phyloP scores from a whole-genome alignment of 2,113 vertebrate species.

The Gallinago undulata region DNA sequence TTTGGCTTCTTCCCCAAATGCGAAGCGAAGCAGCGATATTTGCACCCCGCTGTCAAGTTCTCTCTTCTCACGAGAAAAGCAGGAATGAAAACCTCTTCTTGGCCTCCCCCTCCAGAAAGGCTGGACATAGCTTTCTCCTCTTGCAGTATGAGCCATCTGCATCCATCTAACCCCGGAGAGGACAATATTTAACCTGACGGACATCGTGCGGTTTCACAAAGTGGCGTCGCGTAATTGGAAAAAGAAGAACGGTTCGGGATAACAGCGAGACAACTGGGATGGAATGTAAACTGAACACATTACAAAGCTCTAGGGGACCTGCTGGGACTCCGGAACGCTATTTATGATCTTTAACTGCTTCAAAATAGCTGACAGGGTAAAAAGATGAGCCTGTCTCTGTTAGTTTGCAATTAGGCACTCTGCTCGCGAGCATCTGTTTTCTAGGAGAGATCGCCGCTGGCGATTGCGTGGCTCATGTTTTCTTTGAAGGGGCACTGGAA shows the following conservation, averaged over 20 bases:
- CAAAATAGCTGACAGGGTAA: neutral
- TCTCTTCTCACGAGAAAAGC: neutral
- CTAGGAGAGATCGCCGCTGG: neutral
- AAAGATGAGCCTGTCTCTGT: neutral
- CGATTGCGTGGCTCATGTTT: rapidly evolving
- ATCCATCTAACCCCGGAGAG: neutral
- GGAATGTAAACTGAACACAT: neutral
- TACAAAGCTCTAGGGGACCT: neutral
- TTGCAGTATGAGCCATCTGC: neutral
- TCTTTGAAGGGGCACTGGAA: neutral
- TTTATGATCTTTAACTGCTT: neutral
- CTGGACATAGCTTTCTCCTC: neutral
- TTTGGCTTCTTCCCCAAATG: neutral
- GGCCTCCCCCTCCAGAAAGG: neutral
- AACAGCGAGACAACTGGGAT: rapidly evolving
- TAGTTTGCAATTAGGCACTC: neutral
- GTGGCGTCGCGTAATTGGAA: neutral
- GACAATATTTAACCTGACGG: neutral
- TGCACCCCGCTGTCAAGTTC: neutral
- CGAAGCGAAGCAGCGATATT: neutral
- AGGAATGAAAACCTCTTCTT: neutral
- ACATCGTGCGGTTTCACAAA: neutral
- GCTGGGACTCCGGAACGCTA: neutral
- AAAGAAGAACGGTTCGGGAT: neutral
- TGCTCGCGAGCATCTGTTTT: neutral